Conservation (phyloP, 2,888 invertebrate genomes). For the Stenodema calcarata region DNA sequence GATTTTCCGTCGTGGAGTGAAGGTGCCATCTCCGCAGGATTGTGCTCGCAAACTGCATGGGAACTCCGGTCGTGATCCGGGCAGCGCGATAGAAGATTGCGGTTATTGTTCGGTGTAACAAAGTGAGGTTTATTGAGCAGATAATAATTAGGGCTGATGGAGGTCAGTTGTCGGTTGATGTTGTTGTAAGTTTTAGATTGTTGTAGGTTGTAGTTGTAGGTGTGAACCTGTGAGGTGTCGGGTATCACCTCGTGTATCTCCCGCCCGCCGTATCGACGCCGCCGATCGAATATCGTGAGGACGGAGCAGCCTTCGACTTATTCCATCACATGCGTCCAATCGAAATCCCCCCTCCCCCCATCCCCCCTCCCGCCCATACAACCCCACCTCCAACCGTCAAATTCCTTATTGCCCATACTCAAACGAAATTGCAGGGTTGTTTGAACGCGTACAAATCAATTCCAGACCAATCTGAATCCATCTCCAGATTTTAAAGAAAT, state of each 20-base stretch:
- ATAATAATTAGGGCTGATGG: slow-evolving; percentile 30
- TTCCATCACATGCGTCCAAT: background rate
- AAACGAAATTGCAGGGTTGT: too few relatives aligned
- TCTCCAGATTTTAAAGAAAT: too few relatives aligned
- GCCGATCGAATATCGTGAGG: slow-evolving; percentile 32
- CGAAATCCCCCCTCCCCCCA: background rate
- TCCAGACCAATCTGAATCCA: too few relatives aligned
- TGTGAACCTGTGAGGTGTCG: slow-evolving; percentile 19
- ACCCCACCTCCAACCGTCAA: background rate
- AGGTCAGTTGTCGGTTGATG: background rate
- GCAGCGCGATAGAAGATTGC: background rate
- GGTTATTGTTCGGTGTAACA: background rate
- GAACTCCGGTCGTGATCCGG: background rate
- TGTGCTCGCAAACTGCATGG: background rate
- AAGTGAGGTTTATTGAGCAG: slow-evolving; percentile 32
- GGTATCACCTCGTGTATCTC: slow-evolving; percentile 24
- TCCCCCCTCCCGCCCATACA: background rate
- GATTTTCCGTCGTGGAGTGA: background rate
- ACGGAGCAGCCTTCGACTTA: background rate
- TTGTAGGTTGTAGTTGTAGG: background rate
- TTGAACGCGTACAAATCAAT: too few relatives aligned
- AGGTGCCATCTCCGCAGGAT: background rate
- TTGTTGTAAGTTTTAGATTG: background rate
- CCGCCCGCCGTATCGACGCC: slow-evolving; percentile 14
- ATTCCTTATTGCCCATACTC: background rate